Evolutionary conservation across 2,113 vertebrate species (phyloP).

Genomic region (Chlorodrepanis virens): DNA sequence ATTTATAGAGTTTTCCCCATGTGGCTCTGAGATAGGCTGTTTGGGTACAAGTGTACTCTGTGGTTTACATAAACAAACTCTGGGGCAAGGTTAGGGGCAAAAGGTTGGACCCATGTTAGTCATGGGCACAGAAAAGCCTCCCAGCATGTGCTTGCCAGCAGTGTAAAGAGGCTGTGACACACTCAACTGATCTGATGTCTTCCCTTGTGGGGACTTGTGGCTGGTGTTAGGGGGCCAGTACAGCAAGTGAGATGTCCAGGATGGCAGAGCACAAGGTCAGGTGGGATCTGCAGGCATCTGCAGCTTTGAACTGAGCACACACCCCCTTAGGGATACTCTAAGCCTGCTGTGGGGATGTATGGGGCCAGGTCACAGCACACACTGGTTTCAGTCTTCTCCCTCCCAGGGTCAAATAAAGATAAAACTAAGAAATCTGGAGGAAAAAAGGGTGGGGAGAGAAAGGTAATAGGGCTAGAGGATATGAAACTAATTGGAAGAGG

Average conservation of each 20-base stretch:
- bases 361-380: not conserved
- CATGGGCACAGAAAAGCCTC: not conserved
- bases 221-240: not conserved
- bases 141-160: not conserved
- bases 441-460: not conserved
- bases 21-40: not conserved
- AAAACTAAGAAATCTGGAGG: not conserved
- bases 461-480: conserved; percentile 18
- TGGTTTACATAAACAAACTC: not conserved
- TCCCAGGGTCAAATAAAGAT: not conserved
- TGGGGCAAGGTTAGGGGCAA: not conserved
- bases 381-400: not conserved
- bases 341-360: not conserved
- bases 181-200: not conserved
- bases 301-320: not conserved
- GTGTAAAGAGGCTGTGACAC: not conserved
- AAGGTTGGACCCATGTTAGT: not conserved
- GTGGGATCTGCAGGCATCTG: not conserved
- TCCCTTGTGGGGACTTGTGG: not conserved
- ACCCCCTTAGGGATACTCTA: not conserved
- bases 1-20: not conserved
- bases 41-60: not conserved
- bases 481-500: conserved; percentile 34
- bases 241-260: not conserved
- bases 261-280: not conserved